A percentile compares a stretch with the other conserved stretches of the same genome.
phyloP scores from a whole-genome alignment of 2,113 vertebrate species.

The Oreochromis aureus region DNA sequence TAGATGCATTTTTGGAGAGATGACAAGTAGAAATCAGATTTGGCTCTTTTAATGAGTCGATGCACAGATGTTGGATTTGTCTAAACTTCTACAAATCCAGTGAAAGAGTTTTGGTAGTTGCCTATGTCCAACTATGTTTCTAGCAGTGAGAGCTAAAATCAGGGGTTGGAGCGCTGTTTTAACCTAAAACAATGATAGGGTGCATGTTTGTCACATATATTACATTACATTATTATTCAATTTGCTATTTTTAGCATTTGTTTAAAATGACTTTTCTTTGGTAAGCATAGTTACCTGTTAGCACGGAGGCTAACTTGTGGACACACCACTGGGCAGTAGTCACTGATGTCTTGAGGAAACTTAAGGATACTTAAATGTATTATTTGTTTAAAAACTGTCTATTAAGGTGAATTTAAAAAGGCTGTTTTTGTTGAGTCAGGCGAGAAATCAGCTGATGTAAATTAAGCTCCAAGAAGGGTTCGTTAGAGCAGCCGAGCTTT shows the following conservation, averaged over 20 bases:
- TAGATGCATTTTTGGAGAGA: not conserved
- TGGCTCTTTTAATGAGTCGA: not conserved
- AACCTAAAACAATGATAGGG: not conserved
- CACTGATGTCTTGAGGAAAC: not conserved
- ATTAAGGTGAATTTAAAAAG: not conserved
- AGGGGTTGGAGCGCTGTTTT: not conserved
- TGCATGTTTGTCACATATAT: not conserved
- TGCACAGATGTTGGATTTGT: not conserved
- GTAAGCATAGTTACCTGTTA: too few relatives aligned
- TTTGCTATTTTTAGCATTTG: not conserved
- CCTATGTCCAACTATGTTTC: not conserved
- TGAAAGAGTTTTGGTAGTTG: not conserved
- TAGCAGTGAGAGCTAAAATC: fast-evolving
- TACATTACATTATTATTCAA: not conserved
- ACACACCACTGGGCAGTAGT: too few relatives aligned
- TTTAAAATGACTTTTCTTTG: too few relatives aligned
- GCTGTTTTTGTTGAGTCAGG: not conserved
- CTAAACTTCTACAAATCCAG: not conserved
- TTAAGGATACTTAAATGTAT: not conserved
- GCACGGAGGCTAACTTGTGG: too few relatives aligned
- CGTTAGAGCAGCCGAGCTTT: not conserved
- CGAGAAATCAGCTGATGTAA: not conserved
- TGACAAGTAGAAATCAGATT: not conserved
- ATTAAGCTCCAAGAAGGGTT: not conserved
- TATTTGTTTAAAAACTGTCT: not conserved